A percentile compares a stretch with the other conserved stretches of the same genome.
phyloP scores from a whole-genome alignment of 2,888 invertebrate genomes.

The Cenopis cana region DNA sequence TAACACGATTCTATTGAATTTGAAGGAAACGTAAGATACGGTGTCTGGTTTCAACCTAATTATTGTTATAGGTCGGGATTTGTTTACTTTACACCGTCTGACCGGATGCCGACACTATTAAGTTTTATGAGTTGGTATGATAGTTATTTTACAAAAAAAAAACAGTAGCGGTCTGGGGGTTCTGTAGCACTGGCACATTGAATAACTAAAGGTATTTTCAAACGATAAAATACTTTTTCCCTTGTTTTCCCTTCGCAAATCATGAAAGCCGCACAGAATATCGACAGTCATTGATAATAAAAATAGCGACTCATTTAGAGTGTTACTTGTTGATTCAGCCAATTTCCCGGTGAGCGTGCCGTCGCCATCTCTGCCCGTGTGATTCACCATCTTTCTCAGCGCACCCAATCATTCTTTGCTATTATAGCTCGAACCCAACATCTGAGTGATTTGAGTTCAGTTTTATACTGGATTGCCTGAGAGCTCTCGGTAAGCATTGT shows the following conservation, averaged over 20 bases:
- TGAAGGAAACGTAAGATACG: conserved; percentile 7
- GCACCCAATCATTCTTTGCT: too few relatives aligned
- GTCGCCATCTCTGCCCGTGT: conserved; percentile 69
- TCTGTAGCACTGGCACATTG: background rate
- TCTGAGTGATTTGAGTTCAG: background rate
- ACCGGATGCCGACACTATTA: conserved; percentile 32
- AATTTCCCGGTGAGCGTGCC: conserved; percentile 75
- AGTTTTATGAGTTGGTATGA: conserved; percentile 13
- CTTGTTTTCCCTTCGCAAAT: background rate
- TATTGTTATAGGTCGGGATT: conserved; percentile 35
- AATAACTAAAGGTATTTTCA: background rate
- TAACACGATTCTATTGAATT: conserved; percentile 20
- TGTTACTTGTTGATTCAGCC: conserved; percentile 77
- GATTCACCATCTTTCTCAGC: background rate
- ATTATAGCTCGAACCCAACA: background rate
- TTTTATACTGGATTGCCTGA: background rate
- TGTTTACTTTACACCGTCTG: conserved; percentile 34
- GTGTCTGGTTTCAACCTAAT: conserved; percentile 11
- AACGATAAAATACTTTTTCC: background rate
- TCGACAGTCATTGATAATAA: conserved; percentile 30
- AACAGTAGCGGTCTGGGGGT: background rate
- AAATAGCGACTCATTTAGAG: conserved; percentile 52
- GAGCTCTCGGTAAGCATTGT: background rate
- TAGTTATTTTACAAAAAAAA: conserved; percentile 1
- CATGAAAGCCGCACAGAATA: background rate